Conservation (phyloP, 2,113 vertebrate genomes). For the Perca schrenkii region DNA sequence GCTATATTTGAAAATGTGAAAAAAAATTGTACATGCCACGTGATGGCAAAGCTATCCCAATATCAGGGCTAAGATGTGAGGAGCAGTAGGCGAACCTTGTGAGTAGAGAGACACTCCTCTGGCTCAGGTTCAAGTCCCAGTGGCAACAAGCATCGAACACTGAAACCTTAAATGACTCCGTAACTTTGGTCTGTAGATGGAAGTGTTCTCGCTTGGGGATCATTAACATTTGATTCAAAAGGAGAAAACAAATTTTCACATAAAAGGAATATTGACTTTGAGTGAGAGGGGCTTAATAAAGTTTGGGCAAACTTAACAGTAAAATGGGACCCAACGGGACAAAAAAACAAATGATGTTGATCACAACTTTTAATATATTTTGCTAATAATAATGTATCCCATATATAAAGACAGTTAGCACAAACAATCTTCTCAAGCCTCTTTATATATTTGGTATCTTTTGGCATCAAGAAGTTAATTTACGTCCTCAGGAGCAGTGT, state of each 20-base stretch:
- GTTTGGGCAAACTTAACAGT: neutral
- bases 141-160: neutral
- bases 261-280: neutral
- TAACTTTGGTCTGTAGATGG: neutral
- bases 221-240: neutral
- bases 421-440: no score
- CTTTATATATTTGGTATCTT: no score
- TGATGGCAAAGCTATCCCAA: constrained; percentile 30
- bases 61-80: constrained; percentile 24
- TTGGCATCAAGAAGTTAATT: neutral
- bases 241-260: neutral
- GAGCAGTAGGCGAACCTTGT: constrained; percentile 40
- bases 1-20: constrained; percentile 18
- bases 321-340: neutral
- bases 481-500: neutral
- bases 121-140: constrained; percentile 30
- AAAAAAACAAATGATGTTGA: neutral
- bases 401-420: neutral
- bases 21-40: constrained; percentile 18
- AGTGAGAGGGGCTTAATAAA: neutral
- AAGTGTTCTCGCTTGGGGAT: neutral
- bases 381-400: neutral
- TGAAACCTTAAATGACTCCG: constrained; percentile 12
- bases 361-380: neutral
- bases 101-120: constrained; percentile 8